phyloP scores from a whole-genome alignment of 1,140 invertebrate genomes.

The Ostrea edulis region DNA sequence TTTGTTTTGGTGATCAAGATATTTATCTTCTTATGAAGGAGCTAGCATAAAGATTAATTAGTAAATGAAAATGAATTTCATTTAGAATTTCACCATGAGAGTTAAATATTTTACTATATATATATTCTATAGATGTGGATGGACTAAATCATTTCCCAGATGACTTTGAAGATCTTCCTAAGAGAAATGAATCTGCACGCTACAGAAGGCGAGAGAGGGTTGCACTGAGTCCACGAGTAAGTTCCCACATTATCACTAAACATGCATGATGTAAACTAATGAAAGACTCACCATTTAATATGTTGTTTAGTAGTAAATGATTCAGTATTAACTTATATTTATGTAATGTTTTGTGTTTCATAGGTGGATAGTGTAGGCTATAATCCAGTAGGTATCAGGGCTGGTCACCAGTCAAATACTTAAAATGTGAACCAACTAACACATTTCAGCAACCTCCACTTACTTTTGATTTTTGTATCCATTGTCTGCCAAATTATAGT shows the following conservation, averaged over 20 bases:
- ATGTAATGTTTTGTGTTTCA: neutral
- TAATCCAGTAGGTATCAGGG: slow-evolving; percentile 26
- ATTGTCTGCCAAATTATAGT: neutral
- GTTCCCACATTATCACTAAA: neutral
- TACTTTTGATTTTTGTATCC: neutral
- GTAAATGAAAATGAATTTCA: too few species aligned
- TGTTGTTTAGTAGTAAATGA: neutral
- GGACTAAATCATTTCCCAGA: slow-evolving; percentile 72
- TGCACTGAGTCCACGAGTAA: slow-evolving; percentile 63
- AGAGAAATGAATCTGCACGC: slow-evolving; percentile 64
- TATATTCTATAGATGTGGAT: slow-evolving; percentile 67
- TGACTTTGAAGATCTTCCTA: slow-evolving; percentile 74
- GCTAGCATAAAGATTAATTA: too few species aligned
- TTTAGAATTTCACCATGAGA: too few species aligned
- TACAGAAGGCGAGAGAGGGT: slow-evolving; percentile 58
- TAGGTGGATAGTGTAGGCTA: slow-evolving; percentile 34
- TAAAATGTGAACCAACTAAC: neutral
- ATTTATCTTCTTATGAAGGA: too few species aligned
- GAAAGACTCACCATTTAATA: neutral
- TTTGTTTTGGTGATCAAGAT: too few species aligned
- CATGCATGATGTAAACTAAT: neutral
- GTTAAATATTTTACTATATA: too few species aligned
- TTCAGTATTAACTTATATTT: neutral
- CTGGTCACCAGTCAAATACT: slow-evolving; percentile 3
- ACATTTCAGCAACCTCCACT: neutral